Base-by-base conservation (phyloP, 2,797 vertebrate species). In the Dryobates pubescens region DNA sequence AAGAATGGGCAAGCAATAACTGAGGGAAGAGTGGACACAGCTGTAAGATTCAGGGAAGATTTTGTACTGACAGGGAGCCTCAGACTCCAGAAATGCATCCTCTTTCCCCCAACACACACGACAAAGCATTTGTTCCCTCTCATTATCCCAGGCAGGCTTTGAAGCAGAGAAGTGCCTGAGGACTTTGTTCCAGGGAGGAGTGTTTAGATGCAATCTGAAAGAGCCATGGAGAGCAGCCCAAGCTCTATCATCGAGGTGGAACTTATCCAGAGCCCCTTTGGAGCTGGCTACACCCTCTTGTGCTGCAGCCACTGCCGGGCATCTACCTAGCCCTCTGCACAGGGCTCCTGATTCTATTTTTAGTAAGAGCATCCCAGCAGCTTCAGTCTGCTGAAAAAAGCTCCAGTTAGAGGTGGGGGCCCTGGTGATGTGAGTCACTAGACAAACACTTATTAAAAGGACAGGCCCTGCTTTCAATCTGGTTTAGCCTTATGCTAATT, bases 151-250 rank as follows among this genome's bases (percentile, higher is more conserved):
- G 85, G 54, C 29, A 6, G 65, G 68, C 92, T 95, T 96, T 95
- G 95, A 96, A 95, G 93, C 80, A 62, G 74, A 88, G 71, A 93
- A 96, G 29, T 38, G 94, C 96, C 95, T 76, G 77, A 94, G 94
- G 95, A 95, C 94, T 96, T 96, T 95, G 95, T 96, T 96, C 94
- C 89, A 91, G 95, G 94, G 92, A 96, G 94, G 94, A 94, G 93
- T 88, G 85, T 93, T 92, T 86, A 96, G 95, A 96, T 96, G 89
- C 79, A 95, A 96, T 95, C 93, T 93, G 92, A 94, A 94, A 95
- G 85, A 88, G 82, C 57, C 0, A 3, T 88, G 92, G 82, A 95
- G 93, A 94, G 77, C 91, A 94, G 91, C 87, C 91, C 85, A 88
- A 73, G 80, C 89, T 88, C 92, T 93, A 94, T 95, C 95, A 91